Evolutionary conservation across 2,113 vertebrate species (phyloP).

Genomic region (Lagopus muta): DNA sequence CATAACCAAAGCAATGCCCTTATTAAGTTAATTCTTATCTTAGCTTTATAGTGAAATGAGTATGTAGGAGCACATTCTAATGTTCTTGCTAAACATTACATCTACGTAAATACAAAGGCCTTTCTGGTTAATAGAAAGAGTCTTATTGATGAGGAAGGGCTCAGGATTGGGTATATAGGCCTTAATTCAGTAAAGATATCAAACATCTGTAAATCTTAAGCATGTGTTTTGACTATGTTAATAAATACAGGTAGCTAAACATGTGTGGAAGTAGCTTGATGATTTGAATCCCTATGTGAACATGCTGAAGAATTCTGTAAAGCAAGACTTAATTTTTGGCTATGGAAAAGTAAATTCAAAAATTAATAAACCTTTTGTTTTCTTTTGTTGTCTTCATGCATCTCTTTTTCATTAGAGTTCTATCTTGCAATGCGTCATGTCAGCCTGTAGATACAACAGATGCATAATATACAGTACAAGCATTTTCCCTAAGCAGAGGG

Average conservation of each 20-base stretch:
- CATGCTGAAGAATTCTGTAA: not conserved
- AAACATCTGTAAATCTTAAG: not conserved
- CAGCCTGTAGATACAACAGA: not conserved
- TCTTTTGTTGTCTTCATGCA: constrained; percentile 1
- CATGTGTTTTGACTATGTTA: not conserved
- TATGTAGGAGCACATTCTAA: not conserved
- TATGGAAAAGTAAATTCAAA: not conserved
- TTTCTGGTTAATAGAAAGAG: not conserved
- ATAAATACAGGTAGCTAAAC: not conserved
- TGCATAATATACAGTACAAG: not conserved
- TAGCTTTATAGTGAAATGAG: not conserved
- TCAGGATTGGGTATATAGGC: not conserved
- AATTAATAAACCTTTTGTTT: not conserved
- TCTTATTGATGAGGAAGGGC: not conserved
- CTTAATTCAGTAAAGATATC: not conserved
- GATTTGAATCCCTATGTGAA: not conserved
- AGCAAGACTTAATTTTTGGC: constrained; percentile 1
- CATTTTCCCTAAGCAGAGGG: constrained; percentile 28
- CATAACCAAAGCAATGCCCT: not conserved
- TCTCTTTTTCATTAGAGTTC: constrained; percentile 25
- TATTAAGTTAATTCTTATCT: not conserved
- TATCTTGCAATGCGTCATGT: not conserved
- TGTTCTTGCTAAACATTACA: not conserved
- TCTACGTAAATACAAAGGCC: not conserved
- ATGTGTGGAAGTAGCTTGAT: not conserved